A percentile compares a stretch with the other conserved stretches of the same genome.
These are phyloP conservation scores for Enteromius mattozi DNA, from an alignment of 2,797 vertebrate genomes.

Conservation along the genomic window DNA sequence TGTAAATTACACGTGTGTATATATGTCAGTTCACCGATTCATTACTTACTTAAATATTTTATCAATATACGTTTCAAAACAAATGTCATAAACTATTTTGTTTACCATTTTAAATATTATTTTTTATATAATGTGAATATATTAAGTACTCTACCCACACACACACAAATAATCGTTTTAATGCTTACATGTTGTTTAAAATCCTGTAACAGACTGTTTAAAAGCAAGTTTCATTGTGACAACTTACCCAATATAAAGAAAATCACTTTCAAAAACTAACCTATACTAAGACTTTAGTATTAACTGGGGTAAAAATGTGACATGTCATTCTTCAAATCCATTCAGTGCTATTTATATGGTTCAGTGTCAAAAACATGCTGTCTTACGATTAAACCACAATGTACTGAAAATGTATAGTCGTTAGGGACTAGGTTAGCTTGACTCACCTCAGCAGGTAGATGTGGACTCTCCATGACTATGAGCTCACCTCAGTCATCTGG, in stretches of 20 bases:
- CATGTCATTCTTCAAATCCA: not conserved
- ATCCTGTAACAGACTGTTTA: not conserved
- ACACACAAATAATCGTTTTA: not conserved
- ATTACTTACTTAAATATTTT: not conserved
- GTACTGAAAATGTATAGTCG: too few relatives aligned
- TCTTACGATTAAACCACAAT: not conserved
- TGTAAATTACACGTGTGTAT: too few relatives aligned
- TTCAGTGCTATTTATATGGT: not conserved
- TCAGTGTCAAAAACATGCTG: not conserved
- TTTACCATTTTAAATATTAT: not conserved
- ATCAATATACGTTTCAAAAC: too few relatives aligned
- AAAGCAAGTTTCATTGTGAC: not conserved
- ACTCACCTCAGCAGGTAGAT: constrained; percentile 79
- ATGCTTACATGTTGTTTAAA: not conserved
- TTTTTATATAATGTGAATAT: not conserved
- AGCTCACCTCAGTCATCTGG: constrained; percentile 11
- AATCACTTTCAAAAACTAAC: not conserved
- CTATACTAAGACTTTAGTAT: not conserved
- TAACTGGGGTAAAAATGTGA: not conserved
- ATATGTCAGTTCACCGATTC: not conserved
- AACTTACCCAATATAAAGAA: not conserved
- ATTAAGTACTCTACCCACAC: too few relatives aligned
- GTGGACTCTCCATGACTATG: constrained; percentile 61
- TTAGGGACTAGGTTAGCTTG: not conserved
- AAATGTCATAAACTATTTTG: not conserved